These are phyloP conservation scores for Clinocottus analis DNA, from an alignment of 2,113 vertebrate genomes.

Conservation along the genomic window DNA sequence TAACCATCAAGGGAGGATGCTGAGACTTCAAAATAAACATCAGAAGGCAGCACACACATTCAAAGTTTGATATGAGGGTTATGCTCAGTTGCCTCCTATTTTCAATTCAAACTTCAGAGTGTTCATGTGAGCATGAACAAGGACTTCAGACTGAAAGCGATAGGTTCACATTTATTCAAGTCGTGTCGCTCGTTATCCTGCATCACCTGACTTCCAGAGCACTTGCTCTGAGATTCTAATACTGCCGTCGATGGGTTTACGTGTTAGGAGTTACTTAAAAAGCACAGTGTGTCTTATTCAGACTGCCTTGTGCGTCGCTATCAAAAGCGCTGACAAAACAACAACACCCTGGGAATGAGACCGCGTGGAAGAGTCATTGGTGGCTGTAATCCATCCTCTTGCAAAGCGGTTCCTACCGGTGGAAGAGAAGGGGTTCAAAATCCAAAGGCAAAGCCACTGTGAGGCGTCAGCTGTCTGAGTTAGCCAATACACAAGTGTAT, in stretches of 20 bases:
- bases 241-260: neutral
- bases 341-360: neutral
- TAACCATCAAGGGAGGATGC: neutral
- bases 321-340: neutral
- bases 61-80: neutral
- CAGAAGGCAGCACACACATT: neutral
- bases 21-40: neutral
- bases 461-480: conserved; percentile 4
- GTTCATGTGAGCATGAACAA: neutral
- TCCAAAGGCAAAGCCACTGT: neutral
- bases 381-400: neutral
- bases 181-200: neutral
- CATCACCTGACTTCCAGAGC: neutral
- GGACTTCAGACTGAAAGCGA: neutral
- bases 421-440: neutral
- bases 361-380: neutral
- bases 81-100: neutral
- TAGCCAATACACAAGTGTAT: too few species aligned
- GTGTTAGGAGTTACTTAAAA: neutral
- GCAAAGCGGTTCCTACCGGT: neutral
- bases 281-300: neutral
- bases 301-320: neutral
- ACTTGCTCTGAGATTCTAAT: neutral
- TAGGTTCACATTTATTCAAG: neutral
- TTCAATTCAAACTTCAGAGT: neutral